A percentile compares a stretch with the other conserved stretches of the same genome.
phyloP scores from a whole-genome alignment of 2,888 invertebrate species.

The Sisyra nigra region DNA sequence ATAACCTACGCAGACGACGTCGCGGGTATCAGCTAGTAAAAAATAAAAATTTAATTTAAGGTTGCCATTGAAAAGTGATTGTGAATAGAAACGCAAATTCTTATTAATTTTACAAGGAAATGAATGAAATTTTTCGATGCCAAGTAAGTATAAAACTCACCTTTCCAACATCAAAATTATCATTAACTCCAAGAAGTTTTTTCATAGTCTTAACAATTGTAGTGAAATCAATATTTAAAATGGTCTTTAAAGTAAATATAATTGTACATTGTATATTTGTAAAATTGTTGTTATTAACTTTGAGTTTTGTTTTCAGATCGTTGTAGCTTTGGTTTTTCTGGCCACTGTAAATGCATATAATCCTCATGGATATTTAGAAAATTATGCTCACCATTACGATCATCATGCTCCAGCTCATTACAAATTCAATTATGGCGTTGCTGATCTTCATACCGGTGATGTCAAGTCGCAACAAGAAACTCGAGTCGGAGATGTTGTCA shows the following conservation, averaged over 20 bases:
- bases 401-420: constrained; percentile 15
- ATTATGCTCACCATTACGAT: neutral
- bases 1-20: no score
- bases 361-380: neutral
- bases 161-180: neutral
- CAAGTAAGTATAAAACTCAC: neutral
- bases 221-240: neutral
- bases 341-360: constrained; percentile 9
- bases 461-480: constrained; percentile 17
- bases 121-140: neutral
- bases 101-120: neutral
- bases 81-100: no score
- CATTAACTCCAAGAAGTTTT: neutral
- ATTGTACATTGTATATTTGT: neutral
- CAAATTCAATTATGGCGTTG: constrained; percentile 17
- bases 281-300: neutral
- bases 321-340: neutral
- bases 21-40: no score
- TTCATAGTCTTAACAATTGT: neutral
- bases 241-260: neutral
- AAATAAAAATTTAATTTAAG: no score
- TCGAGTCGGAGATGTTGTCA: constrained; percentile 17
- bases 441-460: constrained; percentile 17
- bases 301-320: neutral
- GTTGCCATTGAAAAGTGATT: no score